Evolutionary conservation across 1,140 invertebrate species (phyloP).

Genomic region (Monomorium pharaonis): DNA sequence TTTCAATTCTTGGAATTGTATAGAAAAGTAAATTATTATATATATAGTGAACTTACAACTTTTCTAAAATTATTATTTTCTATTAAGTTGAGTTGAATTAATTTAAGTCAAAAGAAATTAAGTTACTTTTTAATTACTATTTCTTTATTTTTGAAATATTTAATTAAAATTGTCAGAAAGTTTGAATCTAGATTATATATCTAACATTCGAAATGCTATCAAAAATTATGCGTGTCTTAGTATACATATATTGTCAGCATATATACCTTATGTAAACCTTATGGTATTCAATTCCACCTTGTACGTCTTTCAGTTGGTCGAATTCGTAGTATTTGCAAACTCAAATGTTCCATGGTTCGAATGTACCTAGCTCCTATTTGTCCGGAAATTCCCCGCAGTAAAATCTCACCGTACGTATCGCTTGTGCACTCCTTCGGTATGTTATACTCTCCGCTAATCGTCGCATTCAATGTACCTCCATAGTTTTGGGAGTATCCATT

Average conservation of each 20-base stretch:
- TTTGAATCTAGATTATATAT: background rate
- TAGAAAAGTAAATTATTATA: background rate
- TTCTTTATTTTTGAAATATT: background rate
- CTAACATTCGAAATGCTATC: background rate
- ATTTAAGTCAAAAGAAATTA: background rate
- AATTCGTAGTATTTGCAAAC: conserved; percentile 43
- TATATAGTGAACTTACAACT: background rate
- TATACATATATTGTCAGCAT: background rate
- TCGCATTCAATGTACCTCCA: background rate
- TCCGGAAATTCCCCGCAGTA: conserved; percentile 60
- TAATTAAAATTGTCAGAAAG: background rate
- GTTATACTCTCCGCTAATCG: too few species aligned
- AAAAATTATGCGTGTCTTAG: background rate
- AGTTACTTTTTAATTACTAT: background rate
- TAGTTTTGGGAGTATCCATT: background rate
- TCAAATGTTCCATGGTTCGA: conserved; percentile 19
- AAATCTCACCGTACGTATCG: conserved; percentile 39
- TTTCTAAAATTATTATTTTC: background rate
- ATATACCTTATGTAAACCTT: conserved; percentile 14
- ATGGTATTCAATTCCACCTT: background rate
- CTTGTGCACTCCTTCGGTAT: background rate
- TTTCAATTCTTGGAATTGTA: too few species aligned
- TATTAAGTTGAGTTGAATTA: background rate
- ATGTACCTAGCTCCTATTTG: conserved; percentile 47
- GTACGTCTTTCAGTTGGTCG: conserved; percentile 31